Conservation (phyloP, 2,797 vertebrate genomes). For the Parambassis ranga region DNA sequence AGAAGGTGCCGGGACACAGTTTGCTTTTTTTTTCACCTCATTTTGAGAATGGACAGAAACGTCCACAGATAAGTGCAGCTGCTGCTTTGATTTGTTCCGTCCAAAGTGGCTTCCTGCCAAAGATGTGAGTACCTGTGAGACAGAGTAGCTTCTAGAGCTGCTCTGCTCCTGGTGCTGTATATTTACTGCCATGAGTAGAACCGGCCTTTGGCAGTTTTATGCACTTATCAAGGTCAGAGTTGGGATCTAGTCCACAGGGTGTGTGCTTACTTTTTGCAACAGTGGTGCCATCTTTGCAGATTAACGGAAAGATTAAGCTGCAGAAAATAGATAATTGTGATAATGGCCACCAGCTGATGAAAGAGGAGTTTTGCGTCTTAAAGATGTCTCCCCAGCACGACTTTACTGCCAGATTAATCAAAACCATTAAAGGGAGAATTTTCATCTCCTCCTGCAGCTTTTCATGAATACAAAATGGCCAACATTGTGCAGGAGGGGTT, state of each 20-base stretch:
- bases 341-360: conserved; percentile 22
- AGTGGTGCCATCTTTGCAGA: conserved; percentile 16
- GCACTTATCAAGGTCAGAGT: conserved; percentile 61
- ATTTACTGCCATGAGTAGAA: conserved; percentile 41
- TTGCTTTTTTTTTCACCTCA: conserved; percentile 34
- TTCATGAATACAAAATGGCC: conserved; percentile 28
- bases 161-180: conserved; percentile 37
- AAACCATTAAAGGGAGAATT: conserved; percentile 7
- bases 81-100: conserved; percentile 51
- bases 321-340: conserved; percentile 42
- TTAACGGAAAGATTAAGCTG: conserved; percentile 25
- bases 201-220: conserved; percentile 58
- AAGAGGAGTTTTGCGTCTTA: conserved; percentile 27
- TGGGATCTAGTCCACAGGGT: conserved; percentile 49
- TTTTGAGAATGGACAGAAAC: conserved; percentile 35
- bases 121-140: conserved; percentile 51
- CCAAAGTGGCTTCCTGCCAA: conserved; percentile 51
- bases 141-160: conserved; percentile 42
- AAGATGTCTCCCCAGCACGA: background rate
- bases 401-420: conserved; percentile 25
- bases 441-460: conserved; percentile 6
- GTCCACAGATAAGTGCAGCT: conserved; percentile 38
- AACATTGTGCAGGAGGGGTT: conserved; percentile 10
- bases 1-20: conserved; percentile 28
- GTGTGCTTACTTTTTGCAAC: conserved; percentile 34